phyloP scores from a whole-genome alignment of 2,888 invertebrate genomes.

The Lochmaea crataegi region DNA sequence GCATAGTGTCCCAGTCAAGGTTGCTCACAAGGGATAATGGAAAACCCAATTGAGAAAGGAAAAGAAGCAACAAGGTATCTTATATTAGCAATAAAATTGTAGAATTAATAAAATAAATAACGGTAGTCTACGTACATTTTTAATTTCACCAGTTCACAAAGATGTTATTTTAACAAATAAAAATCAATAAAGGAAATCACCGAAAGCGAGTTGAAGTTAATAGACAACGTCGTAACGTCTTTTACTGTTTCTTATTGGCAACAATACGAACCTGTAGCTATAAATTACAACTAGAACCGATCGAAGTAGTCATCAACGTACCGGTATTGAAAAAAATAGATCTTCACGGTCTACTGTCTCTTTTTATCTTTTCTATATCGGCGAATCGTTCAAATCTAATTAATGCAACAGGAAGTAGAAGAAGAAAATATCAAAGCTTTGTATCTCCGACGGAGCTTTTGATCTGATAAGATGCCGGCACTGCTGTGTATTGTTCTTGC shows the following conservation, averaged over 20 bases:
- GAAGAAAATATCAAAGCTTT: neutral
- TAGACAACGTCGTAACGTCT: neutral
- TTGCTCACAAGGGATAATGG: no score
- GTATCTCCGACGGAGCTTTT: neutral
- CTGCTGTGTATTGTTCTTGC: neutral
- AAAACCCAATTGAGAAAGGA: no score
- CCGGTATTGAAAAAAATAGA: constrained; percentile 8
- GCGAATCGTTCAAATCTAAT: constrained; percentile 2
- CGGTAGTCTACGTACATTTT: neutral
- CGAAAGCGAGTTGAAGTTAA: neutral
- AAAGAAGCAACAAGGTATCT: no score
- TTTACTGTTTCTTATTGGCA: constrained; percentile 6
- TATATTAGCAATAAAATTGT: neutral
- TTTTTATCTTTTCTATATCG: neutral
- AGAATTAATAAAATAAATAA: neutral
- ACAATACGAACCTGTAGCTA: neutral
- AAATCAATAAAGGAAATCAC: neutral
- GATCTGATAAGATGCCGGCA: neutral
- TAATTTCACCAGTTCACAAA: neutral
- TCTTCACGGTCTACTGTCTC: constrained; percentile 4
- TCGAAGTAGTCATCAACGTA: neutral
- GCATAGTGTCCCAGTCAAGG: no score
- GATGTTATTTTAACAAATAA: neutral
- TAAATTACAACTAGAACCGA: constrained; percentile 2
- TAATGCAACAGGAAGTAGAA: constrained; percentile 11